A percentile compares a stretch with the other conserved stretches of the same genome.
These are phyloP conservation scores for Bombus superbus DNA, from an alignment of 1,140 invertebrate species.

Conservation along the genomic window DNA sequence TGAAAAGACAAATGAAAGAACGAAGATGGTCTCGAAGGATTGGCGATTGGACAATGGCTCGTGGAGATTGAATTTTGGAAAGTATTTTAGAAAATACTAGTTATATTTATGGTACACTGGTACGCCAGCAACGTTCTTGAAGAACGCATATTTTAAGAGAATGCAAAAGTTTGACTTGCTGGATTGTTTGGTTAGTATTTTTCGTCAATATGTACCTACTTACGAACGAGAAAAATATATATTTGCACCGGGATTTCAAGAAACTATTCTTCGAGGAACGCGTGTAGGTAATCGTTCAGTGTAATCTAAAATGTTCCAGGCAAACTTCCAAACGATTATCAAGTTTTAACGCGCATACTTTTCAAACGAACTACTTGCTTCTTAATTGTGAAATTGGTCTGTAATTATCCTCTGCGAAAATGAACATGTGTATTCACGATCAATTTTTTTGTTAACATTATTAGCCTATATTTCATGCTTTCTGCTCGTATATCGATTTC, in stretches of 20 bases:
- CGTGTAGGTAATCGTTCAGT: neutral
- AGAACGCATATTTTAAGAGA: neutral
- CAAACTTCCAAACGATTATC: neutral
- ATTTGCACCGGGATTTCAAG: neutral
- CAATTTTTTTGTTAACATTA: too few relatives aligned
- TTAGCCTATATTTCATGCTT: too few relatives aligned
- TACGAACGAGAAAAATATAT: neutral
- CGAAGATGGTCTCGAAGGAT: neutral
- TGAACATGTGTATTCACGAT: neutral
- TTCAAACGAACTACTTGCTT: neutral
- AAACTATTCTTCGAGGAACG: neutral
- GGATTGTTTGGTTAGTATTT: slow-evolving; percentile 11
- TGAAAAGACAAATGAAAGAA: too few relatives aligned
- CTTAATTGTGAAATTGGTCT: neutral
- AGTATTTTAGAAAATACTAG: neutral
- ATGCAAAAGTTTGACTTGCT: neutral
- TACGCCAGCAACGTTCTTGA: neutral
- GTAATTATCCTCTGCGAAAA: neutral
- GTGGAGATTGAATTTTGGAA: neutral
- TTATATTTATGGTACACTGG: neutral
- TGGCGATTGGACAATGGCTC: neutral
- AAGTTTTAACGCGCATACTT: neutral
- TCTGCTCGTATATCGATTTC: too few relatives aligned
- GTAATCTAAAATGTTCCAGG: neutral
- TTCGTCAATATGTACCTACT: neutral